Conservation (phyloP, 2,888 invertebrate genomes). For the Taenaris catops region DNA sequence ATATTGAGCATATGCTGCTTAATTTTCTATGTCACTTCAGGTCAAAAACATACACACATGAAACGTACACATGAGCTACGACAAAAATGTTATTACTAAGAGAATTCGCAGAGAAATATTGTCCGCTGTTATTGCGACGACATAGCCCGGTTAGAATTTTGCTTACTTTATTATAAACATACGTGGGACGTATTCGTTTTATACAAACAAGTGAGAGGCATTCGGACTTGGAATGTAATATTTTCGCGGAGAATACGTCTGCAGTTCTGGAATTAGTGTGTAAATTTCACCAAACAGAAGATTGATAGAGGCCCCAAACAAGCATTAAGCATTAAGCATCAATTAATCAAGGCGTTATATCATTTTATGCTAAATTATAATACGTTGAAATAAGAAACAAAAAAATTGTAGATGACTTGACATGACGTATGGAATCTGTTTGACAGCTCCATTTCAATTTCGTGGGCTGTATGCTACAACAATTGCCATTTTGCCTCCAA, state of each 20-base stretch:
- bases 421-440: too few relatives aligned
- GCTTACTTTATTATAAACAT: constrained; percentile 17
- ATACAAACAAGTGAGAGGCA: constrained; percentile 9
- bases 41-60: too few relatives aligned
- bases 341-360: too few relatives aligned
- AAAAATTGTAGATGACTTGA: too few relatives aligned
- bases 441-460: too few relatives aligned
- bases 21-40: too few relatives aligned
- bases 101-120: constrained; percentile 17
- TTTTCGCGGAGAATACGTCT: constrained; percentile 13
- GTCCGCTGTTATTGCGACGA: constrained; percentile 16
- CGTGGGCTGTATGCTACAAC: too few relatives aligned
- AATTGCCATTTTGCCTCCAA: too few relatives aligned
- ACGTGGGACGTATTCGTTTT: constrained; percentile 2
- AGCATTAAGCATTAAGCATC: too few relatives aligned
- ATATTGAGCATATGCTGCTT: too few relatives aligned
- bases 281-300: constrained; percentile 18
- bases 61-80: constrained; percentile 2
- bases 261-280: constrained; percentile 10
- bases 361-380: too few relatives aligned
- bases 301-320: constrained; percentile 17
- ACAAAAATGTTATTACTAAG: constrained; percentile 16
- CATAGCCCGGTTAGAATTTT: constrained; percentile 14
- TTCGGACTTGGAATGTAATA: constrained; percentile 12
- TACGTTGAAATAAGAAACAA: too few relatives aligned